phyloP scores from a whole-genome alignment of 2,113 vertebrate species.

The Plectropomus leopardus region DNA sequence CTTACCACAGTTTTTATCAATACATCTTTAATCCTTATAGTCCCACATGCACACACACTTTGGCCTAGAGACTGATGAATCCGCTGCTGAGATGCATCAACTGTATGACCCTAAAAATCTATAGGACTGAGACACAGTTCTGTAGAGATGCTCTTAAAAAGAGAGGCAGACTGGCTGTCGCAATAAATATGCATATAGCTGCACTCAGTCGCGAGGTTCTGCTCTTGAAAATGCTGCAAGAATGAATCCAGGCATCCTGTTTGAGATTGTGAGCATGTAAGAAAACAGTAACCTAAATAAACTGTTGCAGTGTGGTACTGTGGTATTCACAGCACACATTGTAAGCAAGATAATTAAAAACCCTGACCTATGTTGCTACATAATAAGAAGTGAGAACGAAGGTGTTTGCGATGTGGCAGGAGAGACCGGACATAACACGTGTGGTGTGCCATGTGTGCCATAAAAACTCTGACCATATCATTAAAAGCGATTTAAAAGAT shows the following conservation, averaged over 20 bases:
- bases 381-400: neutral
- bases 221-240: neutral
- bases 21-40: neutral
- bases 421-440: neutral
- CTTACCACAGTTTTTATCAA: neutral
- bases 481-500: neutral
- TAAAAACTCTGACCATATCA: neutral
- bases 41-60: neutral
- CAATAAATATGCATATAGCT: neutral
- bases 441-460: neutral
- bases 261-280: neutral
- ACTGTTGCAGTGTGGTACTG: no score
- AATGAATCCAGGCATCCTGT: neutral
- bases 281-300: neutral
- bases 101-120: no score
- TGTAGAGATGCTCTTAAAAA: neutral
- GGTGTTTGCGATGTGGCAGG: neutral
- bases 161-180: neutral
- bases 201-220: neutral
- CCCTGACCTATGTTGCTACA: neutral
- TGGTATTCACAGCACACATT: no score
- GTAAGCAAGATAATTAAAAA: neutral
- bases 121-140: neutral
- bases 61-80: neutral
- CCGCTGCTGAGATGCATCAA: neutral